Conservation (phyloP, 92 coral and sea anemone genomes). For the Actinernus sp. region DNA sequence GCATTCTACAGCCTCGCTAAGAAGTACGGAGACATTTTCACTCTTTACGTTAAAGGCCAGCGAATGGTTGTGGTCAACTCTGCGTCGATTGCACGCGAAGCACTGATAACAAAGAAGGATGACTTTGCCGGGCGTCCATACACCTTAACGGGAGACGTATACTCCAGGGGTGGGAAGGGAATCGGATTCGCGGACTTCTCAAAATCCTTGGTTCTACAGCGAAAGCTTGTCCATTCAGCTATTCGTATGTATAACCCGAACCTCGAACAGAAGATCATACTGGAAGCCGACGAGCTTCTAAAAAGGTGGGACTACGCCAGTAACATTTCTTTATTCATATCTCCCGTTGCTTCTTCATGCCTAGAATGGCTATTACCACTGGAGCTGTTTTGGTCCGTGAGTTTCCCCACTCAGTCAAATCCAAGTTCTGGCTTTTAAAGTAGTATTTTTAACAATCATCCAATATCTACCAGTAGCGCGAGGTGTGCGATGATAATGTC, state of each 20-base stretch:
- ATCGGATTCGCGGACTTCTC: constrained; percentile 64
- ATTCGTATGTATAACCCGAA: constrained; percentile 63
- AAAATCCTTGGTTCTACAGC: constrained; percentile 36
- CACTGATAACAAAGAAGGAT: constrained; percentile 51
- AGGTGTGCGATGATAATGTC: too few relatives aligned
- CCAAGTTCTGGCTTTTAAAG: too few relatives aligned
- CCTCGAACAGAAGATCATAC: constrained; percentile 43
- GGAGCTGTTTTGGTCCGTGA: too few relatives aligned
- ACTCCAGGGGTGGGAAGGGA: constrained; percentile 50
- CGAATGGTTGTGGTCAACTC: constrained; percentile 43
- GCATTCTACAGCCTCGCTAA: constrained; percentile 44
- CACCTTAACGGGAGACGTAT: constrained; percentile 26
- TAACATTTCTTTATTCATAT: too few relatives aligned
- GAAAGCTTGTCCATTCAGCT: constrained; percentile 69
- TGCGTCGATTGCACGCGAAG: constrained; percentile 57
- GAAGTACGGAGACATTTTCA: constrained; percentile 53
- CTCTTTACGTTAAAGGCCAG: constrained; percentile 47
- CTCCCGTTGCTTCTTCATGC: too few relatives aligned
- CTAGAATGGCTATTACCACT: too few relatives aligned
- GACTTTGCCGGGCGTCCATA: constrained; percentile 67
- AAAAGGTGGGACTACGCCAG: constrained; percentile 10
- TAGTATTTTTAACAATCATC: too few relatives aligned
- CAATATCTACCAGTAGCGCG: too few relatives aligned
- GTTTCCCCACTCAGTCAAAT: too few relatives aligned
- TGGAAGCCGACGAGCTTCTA: constrained; percentile 43